A percentile compares a stretch with the other conserved stretches of the same genome.
Conservation (phyloP, 2,113 vertebrate species). For the Mionectes macconnelli region DNA sequence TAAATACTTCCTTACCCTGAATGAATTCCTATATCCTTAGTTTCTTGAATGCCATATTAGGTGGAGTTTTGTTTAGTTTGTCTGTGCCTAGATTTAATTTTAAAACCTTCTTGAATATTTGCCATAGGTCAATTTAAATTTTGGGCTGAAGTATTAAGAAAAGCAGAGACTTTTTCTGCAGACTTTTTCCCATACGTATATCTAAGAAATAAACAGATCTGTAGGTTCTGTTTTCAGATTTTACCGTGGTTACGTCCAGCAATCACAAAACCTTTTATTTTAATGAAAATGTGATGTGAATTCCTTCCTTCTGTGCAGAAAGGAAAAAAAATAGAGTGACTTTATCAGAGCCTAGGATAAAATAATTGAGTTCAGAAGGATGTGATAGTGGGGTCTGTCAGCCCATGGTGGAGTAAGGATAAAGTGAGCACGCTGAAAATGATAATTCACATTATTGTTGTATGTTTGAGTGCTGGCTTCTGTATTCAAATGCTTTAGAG, state of each 20-base stretch:
- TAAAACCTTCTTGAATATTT: neutral
- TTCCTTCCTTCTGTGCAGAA: neutral
- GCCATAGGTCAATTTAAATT: neutral
- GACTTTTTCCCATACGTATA: accelerated
- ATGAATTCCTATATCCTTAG: neutral
- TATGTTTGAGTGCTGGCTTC: neutral
- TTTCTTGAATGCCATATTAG: neutral
- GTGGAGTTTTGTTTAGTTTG: neutral
- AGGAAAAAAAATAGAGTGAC: neutral
- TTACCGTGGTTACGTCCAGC: neutral
- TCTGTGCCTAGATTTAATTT: neutral
- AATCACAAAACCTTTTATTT: neutral
- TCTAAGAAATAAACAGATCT: neutral
- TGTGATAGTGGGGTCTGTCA: neutral
- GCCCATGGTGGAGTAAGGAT: neutral
- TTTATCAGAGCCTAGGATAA: neutral
- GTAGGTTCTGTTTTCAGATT: neutral
- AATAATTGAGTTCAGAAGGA: neutral
- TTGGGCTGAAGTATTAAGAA: neutral
- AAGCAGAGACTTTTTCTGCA: neutral
- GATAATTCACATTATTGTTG: neutral
- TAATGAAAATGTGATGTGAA: neutral
- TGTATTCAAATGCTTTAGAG: neutral
- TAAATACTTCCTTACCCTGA: neutral
- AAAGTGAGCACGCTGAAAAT: neutral